Evolutionary conservation across 2,113 vertebrate species (phyloP), one percentile per base, ranked within the genome.

Genomic region (Coregonus clupeaformis): DNA sequence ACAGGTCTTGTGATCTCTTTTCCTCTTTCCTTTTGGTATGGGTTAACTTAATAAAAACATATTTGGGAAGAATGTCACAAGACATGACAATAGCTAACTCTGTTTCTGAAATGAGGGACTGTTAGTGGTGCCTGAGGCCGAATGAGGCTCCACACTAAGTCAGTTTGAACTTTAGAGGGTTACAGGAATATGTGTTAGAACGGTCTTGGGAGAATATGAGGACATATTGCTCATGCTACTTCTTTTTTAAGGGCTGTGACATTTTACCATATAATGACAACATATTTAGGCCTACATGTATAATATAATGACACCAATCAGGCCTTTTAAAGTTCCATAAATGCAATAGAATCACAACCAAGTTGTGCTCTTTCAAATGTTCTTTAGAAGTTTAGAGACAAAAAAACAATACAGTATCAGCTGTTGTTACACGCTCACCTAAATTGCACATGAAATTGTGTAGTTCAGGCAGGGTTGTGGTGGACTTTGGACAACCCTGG

Each of bases 41-140:
- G 32, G 27, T 47, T 74, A 25, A 24, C 57, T 73, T 27, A 77
- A 75, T 52, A 69, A 32, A 76, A 32, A 63, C 16, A 68, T 32
- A 69, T 72, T 29, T 63, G 68, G 80, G 75, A 64, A 79, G 82
- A 82, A 85, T 60, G 85, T 92, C 92, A 92, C 88, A 89, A 89
- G 87, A 86, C 82, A 57, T 72, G 77, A 85, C 80, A 83, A 86
- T 86, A 79, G 45, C n/a, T 72, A 75, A 32, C 71, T 81, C 83
- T 88, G 68, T 85, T 80, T 67, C 52, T 36, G 75, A 80, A 77
- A 42, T 71, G 6, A 75, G 74, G 70, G 71, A 77, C 73, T 73
- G 6, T 12, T 12, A 42, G 73, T 68, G 73, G 20, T 24, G 68
- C 84, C 81, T 22, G 73, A 83, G 81, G 80, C 71, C 52, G 25